Base-by-base conservation (phyloP, 2,888 invertebrate species). In the Drosophila differens region DNA sequence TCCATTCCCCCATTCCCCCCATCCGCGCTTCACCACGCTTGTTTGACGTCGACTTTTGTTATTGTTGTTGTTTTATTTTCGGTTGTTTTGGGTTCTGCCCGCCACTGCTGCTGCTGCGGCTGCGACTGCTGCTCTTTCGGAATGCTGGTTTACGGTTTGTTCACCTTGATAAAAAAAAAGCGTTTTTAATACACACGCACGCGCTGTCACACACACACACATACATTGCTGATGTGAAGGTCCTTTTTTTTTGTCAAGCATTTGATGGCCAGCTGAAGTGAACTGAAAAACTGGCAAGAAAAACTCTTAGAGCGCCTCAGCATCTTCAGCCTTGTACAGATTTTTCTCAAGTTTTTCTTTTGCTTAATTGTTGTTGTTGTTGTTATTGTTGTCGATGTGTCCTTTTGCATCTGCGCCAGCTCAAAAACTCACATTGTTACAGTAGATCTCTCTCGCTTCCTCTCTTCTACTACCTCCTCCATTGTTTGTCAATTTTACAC, bases 401-500 rank as follows among this genome's bases (percentile, higher is more conserved):
- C 66, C 76, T 62, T 75, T 70, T 75, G 81, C 88, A 90, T 89
- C 88, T 88, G 91, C 87, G 73, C 70, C 61, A 72, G 58, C 63
- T 57, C 61, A 49, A 32, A 39, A 51, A 49, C 22, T 69, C 49
- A 39, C 74, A 69, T 73, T 83, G 85, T 79, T 81, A 58, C 57
- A 70, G 22, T 73, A 76, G 87, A 87, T 83, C 65, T 44, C 44
- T 33, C 57, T 61, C 41, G 41, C 47, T 14, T 19, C 44, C 59
- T 58, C 57, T 35, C 49, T 53, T 41, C 37, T 51, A 52, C 44
- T 51, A 55, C 57, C 51, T 61, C 51, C 57, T 49, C 74, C 76
- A 79, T 88, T 89, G 86, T 89, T 81, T 89, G 82, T 75, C 81
- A 76, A 87, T 87, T 86, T 89, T 84, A 74, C 85, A 82, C 82